Evolutionary conservation across 2,888 invertebrate species (phyloP).

Genomic region (Gymnosoma rotundatum): DNA sequence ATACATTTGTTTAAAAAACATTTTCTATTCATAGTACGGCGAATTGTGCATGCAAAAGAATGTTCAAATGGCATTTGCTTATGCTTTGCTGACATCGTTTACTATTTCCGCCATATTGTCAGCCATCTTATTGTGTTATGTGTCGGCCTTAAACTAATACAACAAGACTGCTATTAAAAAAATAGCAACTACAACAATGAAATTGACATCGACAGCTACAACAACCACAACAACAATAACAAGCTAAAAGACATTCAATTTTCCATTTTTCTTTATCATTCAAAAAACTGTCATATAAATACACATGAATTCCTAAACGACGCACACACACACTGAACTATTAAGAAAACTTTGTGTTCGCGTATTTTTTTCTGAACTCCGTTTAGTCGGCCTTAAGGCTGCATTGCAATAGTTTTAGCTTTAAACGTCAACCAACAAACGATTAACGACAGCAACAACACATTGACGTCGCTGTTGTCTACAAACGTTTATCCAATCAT

Average conservation of each 20-base stretch:
- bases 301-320: not conserved
- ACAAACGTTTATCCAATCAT: constrained; percentile 16
- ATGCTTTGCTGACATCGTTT: constrained; percentile 62
- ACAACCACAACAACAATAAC: constrained; percentile 18
- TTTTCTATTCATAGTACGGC: constrained; percentile 33
- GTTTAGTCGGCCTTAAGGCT: constrained; percentile 61
- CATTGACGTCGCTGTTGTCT: constrained; percentile 5
- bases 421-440: constrained; percentile 19
- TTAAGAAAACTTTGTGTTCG: constrained; percentile 8
- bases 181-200: constrained; percentile 19
- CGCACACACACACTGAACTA: not conserved
- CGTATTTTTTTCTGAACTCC: not conserved
- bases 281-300: constrained; percentile 30
- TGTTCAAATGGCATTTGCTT: constrained; percentile 57
- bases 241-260: constrained; percentile 29
- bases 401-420: constrained; percentile 59
- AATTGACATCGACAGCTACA: constrained; percentile 39
- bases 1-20: constrained; percentile 39
- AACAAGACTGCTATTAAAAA: constrained; percentile 38
- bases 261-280: constrained; percentile 27
- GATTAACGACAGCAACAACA: constrained; percentile 17
- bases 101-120: constrained; percentile 69
- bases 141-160: constrained; percentile 56
- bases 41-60: not conserved
- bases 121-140: constrained; percentile 62